These are phyloP conservation scores for Phymatocera aterrima DNA, from an alignment of 2,888 invertebrate genomes.

Conservation along the genomic window DNA sequence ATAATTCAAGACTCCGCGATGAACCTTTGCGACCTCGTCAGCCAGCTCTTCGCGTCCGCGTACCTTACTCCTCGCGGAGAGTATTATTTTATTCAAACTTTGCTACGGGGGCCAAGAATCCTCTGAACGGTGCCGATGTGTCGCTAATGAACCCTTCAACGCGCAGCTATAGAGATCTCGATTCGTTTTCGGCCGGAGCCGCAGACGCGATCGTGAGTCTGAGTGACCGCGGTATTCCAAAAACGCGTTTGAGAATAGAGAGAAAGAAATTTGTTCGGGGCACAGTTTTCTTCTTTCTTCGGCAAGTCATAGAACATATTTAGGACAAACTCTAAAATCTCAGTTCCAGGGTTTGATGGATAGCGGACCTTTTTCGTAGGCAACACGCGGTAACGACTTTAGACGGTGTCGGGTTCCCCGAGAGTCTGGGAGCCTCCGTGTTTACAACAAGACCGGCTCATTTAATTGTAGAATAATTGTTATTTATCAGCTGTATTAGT, in stretches of 20 bases:
- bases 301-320: background rate
- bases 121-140: conserved; percentile 8
- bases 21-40: conserved; percentile 61
- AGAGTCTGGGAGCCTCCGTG: conserved; percentile 46
- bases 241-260: background rate
- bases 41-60: background rate
- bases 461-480: conserved; percentile 72
- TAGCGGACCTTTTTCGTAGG: conserved; percentile 66
- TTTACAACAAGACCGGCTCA: conserved; percentile 59
- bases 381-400: conserved; percentile 59
- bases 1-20: conserved; percentile 64
- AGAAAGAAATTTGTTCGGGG: too few relatives aligned
- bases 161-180: too few relatives aligned
- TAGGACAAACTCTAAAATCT: background rate
- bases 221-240: background rate
- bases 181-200: background rate
- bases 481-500: conserved; percentile 66
- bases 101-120: background rate
- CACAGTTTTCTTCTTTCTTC: background rate
- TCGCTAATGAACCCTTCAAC: conserved; percentile 45
- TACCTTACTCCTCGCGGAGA: too few relatives aligned
- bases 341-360: conserved; percentile 63
- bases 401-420: conserved; percentile 64
- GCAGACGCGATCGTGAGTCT: background rate
- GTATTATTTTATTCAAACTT: conserved; percentile 61